Conservation (phyloP, 2,797 vertebrate species). For the Dendrocincla tyrannina region DNA sequence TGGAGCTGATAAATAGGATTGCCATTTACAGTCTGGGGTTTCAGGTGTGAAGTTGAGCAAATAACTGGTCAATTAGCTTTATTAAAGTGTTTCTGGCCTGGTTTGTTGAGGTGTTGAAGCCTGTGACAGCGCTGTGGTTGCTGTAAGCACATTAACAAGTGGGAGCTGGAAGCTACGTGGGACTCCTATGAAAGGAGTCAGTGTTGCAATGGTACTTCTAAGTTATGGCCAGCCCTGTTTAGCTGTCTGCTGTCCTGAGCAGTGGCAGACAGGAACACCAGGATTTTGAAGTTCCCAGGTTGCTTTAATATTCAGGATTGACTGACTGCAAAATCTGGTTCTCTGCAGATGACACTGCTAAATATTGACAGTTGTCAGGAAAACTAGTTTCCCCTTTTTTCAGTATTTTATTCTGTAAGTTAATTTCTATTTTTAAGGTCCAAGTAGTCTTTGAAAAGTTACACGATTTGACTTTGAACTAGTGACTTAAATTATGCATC, state of each 20-base stretch:
- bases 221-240: constrained; percentile 22
- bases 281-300: neutral
- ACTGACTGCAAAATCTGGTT: neutral
- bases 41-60: neutral
- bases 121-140: neutral
- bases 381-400: neutral
- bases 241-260: neutral
- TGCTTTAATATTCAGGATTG: neutral
- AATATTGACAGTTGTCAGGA: neutral
- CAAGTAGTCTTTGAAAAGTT: neutral
- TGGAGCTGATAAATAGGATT: neutral
- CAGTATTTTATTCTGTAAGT: neutral
- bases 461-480: neutral
- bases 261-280: neutral
- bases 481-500: neutral
- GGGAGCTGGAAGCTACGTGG: fast-evolving
- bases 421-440: neutral
- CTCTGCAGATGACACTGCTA: neutral
- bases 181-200: constrained; percentile 38
- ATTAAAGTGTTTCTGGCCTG: neutral
- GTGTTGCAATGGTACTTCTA: neutral
- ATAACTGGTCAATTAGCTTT: neutral
- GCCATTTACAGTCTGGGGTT: neutral
- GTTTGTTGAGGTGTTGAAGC: neutral
- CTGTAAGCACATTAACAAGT: neutral